Conservation (phyloP, 2,113 vertebrate genomes). For the Laticauda colubrina region DNA sequence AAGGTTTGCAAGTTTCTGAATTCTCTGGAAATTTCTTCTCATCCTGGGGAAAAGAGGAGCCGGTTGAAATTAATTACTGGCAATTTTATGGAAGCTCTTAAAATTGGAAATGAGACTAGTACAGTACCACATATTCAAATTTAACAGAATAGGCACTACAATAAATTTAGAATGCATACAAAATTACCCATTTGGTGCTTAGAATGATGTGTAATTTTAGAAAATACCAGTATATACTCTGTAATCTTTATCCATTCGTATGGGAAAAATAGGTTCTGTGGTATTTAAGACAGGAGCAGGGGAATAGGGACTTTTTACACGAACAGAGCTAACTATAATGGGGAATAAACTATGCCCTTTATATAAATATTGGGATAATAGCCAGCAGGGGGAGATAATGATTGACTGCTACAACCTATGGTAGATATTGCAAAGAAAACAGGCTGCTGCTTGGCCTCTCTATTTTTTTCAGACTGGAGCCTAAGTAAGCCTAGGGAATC, state of each 20-base stretch:
- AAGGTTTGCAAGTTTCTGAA: neutral
- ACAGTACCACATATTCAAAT: neutral
- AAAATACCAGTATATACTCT: neutral
- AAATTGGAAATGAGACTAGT: neutral
- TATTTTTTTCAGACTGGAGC: neutral
- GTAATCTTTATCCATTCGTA: neutral
- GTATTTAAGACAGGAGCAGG: neutral
- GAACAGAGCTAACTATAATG: neutral
- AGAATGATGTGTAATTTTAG: neutral
- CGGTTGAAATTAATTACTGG: neutral
- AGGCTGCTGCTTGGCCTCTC: neutral
- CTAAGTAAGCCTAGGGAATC: neutral
- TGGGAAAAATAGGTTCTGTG: neutral
- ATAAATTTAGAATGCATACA: neutral
- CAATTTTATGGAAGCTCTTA: neutral
- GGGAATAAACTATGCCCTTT: neutral
- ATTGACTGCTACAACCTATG: neutral
- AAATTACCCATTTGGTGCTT: neutral
- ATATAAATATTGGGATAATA: neutral
- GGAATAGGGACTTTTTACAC: neutral
- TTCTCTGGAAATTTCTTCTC: neutral
- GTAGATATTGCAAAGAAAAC: neutral
- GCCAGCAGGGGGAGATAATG: neutral
- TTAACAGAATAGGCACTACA: neutral
- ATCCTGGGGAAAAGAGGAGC: neutral